Evolutionary conservation across 1,140 invertebrate genomes (phyloP).

Genomic region (Drosophila varians): DNA sequence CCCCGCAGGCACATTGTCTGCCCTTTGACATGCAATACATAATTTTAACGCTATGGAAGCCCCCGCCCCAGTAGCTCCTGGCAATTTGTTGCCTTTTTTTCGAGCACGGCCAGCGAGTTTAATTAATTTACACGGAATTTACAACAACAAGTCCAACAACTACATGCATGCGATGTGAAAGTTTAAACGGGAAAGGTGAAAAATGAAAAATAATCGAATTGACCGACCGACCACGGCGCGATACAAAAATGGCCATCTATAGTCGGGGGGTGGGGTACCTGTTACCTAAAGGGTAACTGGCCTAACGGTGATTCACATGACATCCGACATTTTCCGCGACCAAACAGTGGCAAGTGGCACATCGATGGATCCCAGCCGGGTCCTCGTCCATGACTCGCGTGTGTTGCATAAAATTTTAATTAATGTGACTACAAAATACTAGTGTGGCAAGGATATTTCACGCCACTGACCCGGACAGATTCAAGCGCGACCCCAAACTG

Average conservation of each 20-base stretch:
- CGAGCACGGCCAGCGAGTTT: constrained; percentile 72
- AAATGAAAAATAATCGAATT: constrained; percentile 80
- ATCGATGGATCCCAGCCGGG: constrained; percentile 4
- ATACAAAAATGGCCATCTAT: constrained; percentile 39
- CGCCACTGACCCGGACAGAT: constrained; percentile 15
- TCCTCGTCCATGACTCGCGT: no score
- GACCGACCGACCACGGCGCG: constrained; percentile 56
- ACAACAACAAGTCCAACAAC: constrained; percentile 69
- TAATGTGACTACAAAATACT: constrained; percentile 69
- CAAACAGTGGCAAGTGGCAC: constrained; percentile 1
- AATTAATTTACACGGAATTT: constrained; percentile 82
- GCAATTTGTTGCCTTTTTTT: constrained; percentile 65
- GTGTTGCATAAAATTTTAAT: constrained; percentile 73
- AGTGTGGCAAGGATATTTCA: constrained; percentile 1
- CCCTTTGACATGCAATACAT: constrained; percentile 81
- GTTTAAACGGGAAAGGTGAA: constrained; percentile 69
- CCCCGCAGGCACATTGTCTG: constrained; percentile 60
- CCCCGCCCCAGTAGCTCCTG: constrained; percentile 45
- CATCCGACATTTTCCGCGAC: constrained; percentile 40
- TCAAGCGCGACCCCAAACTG: constrained; percentile 2
- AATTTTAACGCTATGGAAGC: constrained; percentile 64
- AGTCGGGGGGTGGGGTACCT: not conserved
- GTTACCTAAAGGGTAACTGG: constrained; percentile 5
- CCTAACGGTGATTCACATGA: constrained; percentile 65
- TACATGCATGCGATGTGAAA: no score